Percentiles rank a stretch among this genome's conserved stretches.
Conservation (phyloP, 64 coral and sea anemone genomes). For the Pocillopora verrucosa region DNA sequence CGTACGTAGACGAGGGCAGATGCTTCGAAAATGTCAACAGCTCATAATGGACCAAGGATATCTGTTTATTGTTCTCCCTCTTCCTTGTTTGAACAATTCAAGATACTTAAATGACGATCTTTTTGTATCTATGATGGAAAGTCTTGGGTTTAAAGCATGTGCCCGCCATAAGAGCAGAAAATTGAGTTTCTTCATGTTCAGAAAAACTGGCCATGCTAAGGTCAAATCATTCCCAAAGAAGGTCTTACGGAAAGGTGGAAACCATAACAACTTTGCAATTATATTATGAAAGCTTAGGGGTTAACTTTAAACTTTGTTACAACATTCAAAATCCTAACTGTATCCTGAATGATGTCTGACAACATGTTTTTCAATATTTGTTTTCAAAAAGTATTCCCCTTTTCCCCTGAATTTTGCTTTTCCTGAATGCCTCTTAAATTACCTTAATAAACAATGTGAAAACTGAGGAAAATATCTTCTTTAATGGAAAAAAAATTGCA, state of each 20-base stretch:
- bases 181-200: slow-evolving; percentile 55
- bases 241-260: slow-evolving; percentile 40
- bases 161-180: slow-evolving; percentile 10
- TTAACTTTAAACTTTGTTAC: not conserved
- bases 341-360: too few species aligned
- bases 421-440: too few species aligned
- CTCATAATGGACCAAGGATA: slow-evolving; percentile 21
- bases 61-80: slow-evolving; percentile 45
- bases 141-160: slow-evolving; percentile 47
- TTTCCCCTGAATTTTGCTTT: too few species aligned
- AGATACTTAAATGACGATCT: slow-evolving; percentile 38
- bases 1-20: slow-evolving; percentile 27
- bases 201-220: slow-evolving; percentile 4
- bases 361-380: too few species aligned
- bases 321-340: too few species aligned
- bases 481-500: too few species aligned
- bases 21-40: slow-evolving; percentile 42
- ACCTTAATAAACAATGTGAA: too few species aligned
- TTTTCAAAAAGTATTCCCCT: too few species aligned
- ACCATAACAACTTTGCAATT: slow-evolving; percentile 62
- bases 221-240: slow-evolving; percentile 37
- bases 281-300: not conserved
- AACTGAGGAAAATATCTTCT: too few species aligned
- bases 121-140: slow-evolving; percentile 38
- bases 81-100: slow-evolving; percentile 56